Conservation (phyloP, 1,140 invertebrate genomes). For the Drosophila pachea region DNA sequence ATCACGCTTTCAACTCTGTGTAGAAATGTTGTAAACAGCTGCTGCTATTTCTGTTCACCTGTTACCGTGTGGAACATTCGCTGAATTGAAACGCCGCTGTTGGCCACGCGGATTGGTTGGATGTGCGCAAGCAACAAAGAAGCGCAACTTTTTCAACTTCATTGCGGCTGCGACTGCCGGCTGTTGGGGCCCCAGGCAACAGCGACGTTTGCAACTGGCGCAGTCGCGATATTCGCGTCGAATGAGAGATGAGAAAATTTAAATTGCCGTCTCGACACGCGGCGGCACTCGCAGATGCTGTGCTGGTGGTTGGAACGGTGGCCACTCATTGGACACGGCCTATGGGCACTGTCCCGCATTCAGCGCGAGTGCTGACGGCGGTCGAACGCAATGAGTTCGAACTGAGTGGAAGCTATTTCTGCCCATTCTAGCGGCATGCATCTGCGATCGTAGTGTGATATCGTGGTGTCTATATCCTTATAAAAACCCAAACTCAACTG, state of each 20-base stretch:
- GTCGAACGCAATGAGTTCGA: not conserved
- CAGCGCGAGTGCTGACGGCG: not conserved
- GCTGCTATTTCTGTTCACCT: constrained; percentile 60
- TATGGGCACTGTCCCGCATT: constrained; percentile 11
- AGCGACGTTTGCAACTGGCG: constrained; percentile 15
- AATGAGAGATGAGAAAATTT: constrained; percentile 44
- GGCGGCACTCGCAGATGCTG: too few species aligned
- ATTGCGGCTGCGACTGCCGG: constrained; percentile 4
- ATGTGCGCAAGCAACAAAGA: constrained; percentile 74
- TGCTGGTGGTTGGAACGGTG: constrained; percentile 23
- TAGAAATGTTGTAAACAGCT: constrained; percentile 69
- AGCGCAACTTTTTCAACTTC: constrained; percentile 75
- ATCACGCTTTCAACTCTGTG: constrained; percentile 63
- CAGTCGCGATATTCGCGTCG: constrained; percentile 33
- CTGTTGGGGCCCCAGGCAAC: not conserved
- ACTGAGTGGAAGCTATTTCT: not conserved
- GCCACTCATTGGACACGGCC: constrained; percentile 36
- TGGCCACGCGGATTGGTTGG: constrained; percentile 76
- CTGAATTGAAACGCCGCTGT: constrained; percentile 78
- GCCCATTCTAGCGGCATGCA: not conserved
- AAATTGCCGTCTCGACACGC: constrained; percentile 11
- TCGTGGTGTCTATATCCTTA: not conserved
- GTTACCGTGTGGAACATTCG: constrained; percentile 78
- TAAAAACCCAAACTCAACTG: too few species aligned
- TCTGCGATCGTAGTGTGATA: not conserved